Conservation (phyloP, 1,140 invertebrate genomes). For the Caligus rogercresseyi region DNA sequence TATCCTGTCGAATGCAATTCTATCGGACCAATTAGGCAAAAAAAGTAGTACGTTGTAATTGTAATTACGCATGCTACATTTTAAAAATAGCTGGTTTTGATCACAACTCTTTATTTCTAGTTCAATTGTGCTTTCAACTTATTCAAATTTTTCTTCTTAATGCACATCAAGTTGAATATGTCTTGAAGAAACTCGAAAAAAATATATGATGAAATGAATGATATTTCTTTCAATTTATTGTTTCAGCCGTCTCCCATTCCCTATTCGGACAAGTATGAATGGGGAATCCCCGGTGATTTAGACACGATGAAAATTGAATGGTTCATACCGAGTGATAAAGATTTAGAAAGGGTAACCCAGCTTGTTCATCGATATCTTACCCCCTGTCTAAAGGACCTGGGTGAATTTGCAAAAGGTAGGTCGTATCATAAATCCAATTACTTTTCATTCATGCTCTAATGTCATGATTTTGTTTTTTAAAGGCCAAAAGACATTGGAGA, state of each 20-base stretch:
- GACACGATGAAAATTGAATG: conserved; percentile 5
- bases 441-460: background rate
- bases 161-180: too few species aligned
- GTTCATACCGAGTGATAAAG: background rate
- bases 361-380: conserved; percentile 1
- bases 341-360: background rate
- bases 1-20: too few species aligned
- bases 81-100: too few species aligned
- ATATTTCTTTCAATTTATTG: background rate
- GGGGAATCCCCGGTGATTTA: background rate
- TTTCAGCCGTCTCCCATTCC: background rate
- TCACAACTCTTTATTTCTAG: too few species aligned
- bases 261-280: background rate
- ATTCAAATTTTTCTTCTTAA: too few species aligned
- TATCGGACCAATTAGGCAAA: too few species aligned
- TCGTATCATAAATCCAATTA: background rate
- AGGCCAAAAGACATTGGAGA: conserved; percentile 1
- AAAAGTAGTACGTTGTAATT: too few species aligned
- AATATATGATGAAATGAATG: background rate
- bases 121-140: too few species aligned
- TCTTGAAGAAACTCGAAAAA: too few species aligned
- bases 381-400: background rate
- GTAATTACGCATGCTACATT: too few species aligned
- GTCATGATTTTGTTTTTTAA: background rate
- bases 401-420: background rate